A percentile compares a stretch with the other conserved stretches of the same genome.
phyloP scores from a whole-genome alignment of 2,888 invertebrate genomes.

The Drosophila villosipedis region DNA sequence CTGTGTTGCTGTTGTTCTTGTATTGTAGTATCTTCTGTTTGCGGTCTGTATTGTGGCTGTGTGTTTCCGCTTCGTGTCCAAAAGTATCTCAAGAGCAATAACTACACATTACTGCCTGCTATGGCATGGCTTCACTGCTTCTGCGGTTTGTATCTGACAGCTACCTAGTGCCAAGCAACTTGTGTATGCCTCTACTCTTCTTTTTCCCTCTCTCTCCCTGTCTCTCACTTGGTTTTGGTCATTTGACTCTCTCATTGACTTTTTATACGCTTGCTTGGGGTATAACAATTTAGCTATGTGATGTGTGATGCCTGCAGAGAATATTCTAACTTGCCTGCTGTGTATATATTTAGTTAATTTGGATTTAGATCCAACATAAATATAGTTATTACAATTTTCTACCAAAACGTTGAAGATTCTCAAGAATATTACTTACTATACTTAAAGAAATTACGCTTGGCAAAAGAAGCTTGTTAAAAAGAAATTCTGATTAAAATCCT shows the following conservation, averaged over 20 bases:
- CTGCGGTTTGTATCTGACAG: slow-evolving; percentile 65
- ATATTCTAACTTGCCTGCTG: background rate
- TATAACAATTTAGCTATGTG: background rate
- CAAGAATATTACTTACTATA: too few species aligned
- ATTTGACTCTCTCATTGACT: slow-evolving; percentile 31
- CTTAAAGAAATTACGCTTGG: background rate
- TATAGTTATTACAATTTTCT: background rate
- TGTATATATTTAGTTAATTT: background rate
- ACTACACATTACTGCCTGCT: slow-evolving; percentile 48
- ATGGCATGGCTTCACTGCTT: slow-evolving; percentile 52
- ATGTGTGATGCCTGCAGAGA: background rate
- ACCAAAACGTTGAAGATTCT: background rate
- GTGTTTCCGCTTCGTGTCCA: slow-evolving; percentile 77
- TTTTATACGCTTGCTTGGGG: background rate
- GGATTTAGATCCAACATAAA: background rate
- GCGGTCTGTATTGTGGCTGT: slow-evolving; percentile 40
- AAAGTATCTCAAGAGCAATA: slow-evolving; percentile 80
- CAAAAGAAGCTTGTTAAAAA: background rate
- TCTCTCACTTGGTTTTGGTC: background rate
- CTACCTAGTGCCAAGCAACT: slow-evolving; percentile 65
- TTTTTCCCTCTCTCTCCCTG: slow-evolving; percentile 9
- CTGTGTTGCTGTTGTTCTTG: slow-evolving; percentile 7
- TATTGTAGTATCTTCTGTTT: slow-evolving; percentile 24
- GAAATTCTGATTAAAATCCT: background rate
- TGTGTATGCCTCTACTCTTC: slow-evolving; percentile 11